A percentile compares a stretch with the other conserved stretches of the same genome.
phyloP scores from a whole-genome alignment of 2,113 vertebrate species.

The Hemibagrus wyckioides region DNA sequence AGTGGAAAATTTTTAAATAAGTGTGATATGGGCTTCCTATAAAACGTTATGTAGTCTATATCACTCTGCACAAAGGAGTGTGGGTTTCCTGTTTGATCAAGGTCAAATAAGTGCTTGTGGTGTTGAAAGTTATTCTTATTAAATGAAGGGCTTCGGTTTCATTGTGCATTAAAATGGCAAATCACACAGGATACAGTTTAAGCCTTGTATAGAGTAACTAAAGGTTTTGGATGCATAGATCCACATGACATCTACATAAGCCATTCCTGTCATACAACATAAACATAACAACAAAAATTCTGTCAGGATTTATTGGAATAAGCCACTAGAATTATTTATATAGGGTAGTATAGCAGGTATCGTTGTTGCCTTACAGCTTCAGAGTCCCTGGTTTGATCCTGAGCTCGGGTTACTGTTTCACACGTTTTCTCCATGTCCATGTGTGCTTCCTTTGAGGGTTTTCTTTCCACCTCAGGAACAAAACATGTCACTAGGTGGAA shows the following conservation, averaged over 20 bases:
- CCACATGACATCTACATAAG: not conserved
- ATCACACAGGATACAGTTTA: not conserved
- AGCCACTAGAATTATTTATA: not conserved
- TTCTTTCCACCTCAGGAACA: not conserved
- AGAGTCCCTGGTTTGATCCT: not conserved
- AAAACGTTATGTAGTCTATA: not conserved
- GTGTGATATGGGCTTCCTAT: slow-evolving; percentile 11
- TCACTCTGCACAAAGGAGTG: not conserved
- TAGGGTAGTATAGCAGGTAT: not conserved
- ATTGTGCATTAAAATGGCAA: not conserved
- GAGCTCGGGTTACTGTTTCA: not conserved
- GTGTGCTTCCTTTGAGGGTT: not conserved
- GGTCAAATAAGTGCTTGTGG: not conserved
- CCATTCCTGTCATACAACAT: not conserved
- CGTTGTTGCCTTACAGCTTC: not conserved
- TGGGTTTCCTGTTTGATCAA: slow-evolving; percentile 2
- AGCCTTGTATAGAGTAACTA: not conserved
- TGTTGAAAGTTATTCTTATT: not conserved
- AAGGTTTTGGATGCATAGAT: not conserved
- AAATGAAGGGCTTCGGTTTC: not conserved
- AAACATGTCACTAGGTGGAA: not conserved
- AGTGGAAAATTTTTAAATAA: slow-evolving; percentile 43
- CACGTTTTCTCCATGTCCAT: not conserved
- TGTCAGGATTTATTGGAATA: not conserved
- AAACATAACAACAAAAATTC: not conserved